A percentile compares a stretch with the other conserved stretches of the same genome.
Evolutionary conservation across 2,888 invertebrate species (phyloP).

Genomic region (Zhuqinia jingwanae): DNA sequence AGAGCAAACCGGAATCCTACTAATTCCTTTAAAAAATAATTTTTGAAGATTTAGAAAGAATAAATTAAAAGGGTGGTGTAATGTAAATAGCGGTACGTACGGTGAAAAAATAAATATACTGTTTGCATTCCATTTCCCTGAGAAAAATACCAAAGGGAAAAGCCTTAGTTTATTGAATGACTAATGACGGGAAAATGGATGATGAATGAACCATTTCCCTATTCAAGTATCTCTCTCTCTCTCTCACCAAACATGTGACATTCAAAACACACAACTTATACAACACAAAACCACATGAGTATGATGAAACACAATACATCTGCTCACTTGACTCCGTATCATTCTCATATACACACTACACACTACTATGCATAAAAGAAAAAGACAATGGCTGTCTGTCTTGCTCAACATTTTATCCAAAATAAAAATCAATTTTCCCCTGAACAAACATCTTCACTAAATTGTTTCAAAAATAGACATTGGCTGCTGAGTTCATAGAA

Average conservation of each 20-base stretch:
- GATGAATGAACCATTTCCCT: too few relatives aligned
- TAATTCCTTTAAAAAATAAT: slow-evolving; percentile 17
- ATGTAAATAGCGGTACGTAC: too few relatives aligned
- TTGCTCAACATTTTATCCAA: background rate
- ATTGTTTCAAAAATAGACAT: slow-evolving; percentile 31
- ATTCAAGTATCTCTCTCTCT: too few relatives aligned
- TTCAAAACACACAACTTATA: too few relatives aligned
- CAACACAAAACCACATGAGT: too few relatives aligned
- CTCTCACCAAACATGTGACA: slow-evolving; percentile 18
- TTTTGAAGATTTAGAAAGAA: background rate
- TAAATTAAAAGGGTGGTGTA: slow-evolving; percentile 36
- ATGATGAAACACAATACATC: too few relatives aligned
- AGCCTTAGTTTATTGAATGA: too few relatives aligned
- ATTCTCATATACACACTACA: background rate
- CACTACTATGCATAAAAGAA: background rate
- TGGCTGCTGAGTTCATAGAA: slow-evolving; percentile 43
- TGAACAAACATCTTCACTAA: background rate
- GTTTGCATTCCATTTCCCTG: background rate
- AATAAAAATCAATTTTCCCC: slow-evolving; percentile 22
- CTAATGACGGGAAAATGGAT: too few relatives aligned
- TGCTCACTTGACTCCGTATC: too few relatives aligned
- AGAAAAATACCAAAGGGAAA: too few relatives aligned
- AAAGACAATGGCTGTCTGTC: background rate
- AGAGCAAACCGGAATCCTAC: slow-evolving; percentile 59
- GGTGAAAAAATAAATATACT: background rate